These are phyloP conservation scores for Alligator mississippiensis DNA, from an alignment of 2,113 vertebrate species.

Conservation along the genomic window DNA sequence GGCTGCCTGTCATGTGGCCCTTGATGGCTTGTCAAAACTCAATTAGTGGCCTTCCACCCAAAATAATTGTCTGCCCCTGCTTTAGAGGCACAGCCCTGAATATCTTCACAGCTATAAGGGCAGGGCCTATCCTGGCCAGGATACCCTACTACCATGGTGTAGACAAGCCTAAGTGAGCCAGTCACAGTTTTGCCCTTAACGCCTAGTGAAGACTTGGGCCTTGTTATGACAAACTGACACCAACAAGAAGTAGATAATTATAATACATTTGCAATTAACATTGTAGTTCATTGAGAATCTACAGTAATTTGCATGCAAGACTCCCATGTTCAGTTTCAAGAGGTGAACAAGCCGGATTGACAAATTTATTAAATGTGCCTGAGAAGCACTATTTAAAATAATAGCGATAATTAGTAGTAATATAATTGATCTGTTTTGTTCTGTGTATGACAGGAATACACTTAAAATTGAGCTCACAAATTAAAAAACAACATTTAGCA, in stretches of 20 bases:
- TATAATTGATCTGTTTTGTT: slow-evolving; percentile 70
- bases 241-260: slow-evolving; percentile 47
- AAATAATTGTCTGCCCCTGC: too few relatives aligned
- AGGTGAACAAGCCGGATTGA: slow-evolving; percentile 60
- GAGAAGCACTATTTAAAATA: slow-evolving; percentile 71
- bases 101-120: too few relatives aligned
- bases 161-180: too few relatives aligned
- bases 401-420: slow-evolving; percentile 71
- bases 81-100: too few relatives aligned
- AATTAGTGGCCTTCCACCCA: too few relatives aligned
- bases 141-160: too few relatives aligned
- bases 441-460: slow-evolving; percentile 67
- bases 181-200: background rate
- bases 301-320: slow-evolving; percentile 35
- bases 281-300: slow-evolving; percentile 18
- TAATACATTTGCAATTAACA: slow-evolving; percentile 44
- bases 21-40: too few relatives aligned
- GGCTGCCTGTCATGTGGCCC: too few relatives aligned
- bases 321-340: slow-evolving; percentile 11
- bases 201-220: slow-evolving; percentile 16
- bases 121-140: too few relatives aligned
- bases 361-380: slow-evolving; percentile 70
- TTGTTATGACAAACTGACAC: slow-evolving; percentile 23
- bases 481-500: slow-evolving; percentile 59
- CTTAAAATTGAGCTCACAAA: slow-evolving; percentile 62